Percentiles rank a stretch among this genome's conserved stretches.
Conservation (phyloP, 2,113 vertebrate genomes). For the Leucoraja erinaceus region DNA sequence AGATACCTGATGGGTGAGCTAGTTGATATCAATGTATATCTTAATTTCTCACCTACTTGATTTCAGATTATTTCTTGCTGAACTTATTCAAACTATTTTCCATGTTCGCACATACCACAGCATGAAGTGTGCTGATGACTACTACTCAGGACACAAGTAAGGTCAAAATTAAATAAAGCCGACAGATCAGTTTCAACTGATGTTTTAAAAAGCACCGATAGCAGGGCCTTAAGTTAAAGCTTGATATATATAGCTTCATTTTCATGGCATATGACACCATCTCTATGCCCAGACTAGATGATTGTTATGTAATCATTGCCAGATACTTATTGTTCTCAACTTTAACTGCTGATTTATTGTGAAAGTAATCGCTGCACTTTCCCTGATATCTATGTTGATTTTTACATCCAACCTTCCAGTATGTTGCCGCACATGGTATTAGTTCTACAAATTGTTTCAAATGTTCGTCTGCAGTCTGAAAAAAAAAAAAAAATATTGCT, state of each 20-base stretch:
- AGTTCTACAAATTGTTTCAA: slow-evolving; percentile 34
- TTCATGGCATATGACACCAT: slow-evolving; percentile 17
- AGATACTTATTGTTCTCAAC: slow-evolving; percentile 12
- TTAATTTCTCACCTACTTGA: neutral
- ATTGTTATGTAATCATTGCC: slow-evolving; percentile 17
- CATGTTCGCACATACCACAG: neutral
- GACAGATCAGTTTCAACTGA: neutral
- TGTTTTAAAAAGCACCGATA: neutral
- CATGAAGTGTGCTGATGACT: neutral
- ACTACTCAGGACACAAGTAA: neutral
- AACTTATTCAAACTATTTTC: no score
- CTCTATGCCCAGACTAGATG: neutral
- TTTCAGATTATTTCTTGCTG: neutral
- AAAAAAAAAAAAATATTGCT: neutral
- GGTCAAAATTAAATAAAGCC: neutral
- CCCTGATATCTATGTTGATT: neutral
- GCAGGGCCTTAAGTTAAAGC: neutral
- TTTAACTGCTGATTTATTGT: neutral
- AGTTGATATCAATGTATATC: neutral
- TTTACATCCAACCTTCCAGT: neutral
- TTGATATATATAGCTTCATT: neutral
- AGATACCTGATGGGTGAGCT: neutral
- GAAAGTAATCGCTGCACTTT: slow-evolving; percentile 22
- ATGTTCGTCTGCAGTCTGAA: neutral
- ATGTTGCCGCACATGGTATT: slow-evolving; percentile 1